Base-by-base conservation (phyloP, 2,797 vertebrate genomes). In the Trachurus trachurus region DNA sequence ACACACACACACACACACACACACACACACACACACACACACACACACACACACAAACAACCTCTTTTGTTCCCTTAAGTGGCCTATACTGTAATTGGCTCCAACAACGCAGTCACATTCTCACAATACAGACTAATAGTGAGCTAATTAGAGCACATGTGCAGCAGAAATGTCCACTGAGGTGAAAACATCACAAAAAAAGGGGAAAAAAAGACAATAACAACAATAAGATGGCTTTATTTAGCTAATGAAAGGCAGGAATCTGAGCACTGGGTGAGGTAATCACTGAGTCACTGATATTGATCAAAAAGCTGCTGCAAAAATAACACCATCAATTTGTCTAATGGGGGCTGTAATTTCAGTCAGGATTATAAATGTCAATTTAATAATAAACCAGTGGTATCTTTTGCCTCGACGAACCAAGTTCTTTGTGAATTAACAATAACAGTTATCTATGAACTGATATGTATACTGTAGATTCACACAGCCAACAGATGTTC, bases 241-340 rank as follows among this genome's bases (percentile, higher is more conserved):
- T 29, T 21, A 49, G 37, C 5, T n/a, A 71, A 26, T 29, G 6
- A 66, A 50, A 68, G 22, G 9, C 6, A 57, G 37, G 57, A 22
- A 62, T 59, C 44, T 39, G 63, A 10, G 15, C 17, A 31, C 12
- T 56, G 11, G 5, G 1, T 54, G 74, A 82, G 60, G 58, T 77
- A 61, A 85, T 77, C 63, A 60, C 39, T 53, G 65, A 82, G 39
- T 84, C 60, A 80, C 50, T 40, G 29, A 29, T 80, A 82, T 78
- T 69, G 80, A 74, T 77, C 77, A 72, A 56, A 22, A 87, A 69
- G 34, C 50, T 44, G 21, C 49, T 34, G 62, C 47, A 81, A 58
- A 74, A 54, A 66, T 78, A 76, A 70, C 0, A 80, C 50, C 39
- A 76, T 68, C 44, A 58, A 9, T 75, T 66, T 64, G 34, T 82